Evolutionary conservation across 1,140 invertebrate genomes (phyloP), one percentile per base, ranked within the genome.

Genomic region (Onthophagus taurus): DNA sequence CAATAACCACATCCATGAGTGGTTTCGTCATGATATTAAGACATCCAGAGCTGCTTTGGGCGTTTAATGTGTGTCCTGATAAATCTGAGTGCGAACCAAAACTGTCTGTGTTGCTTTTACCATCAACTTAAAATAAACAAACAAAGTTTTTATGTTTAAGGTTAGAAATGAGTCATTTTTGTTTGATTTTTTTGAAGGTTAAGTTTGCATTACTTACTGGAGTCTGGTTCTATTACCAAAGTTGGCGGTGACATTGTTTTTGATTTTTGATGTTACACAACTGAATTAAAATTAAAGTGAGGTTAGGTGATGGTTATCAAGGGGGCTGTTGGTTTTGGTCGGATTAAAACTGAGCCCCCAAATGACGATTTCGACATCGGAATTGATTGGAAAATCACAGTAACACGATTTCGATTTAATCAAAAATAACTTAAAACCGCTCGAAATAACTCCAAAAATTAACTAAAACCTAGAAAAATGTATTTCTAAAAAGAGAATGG

Each of bases 1-100:
- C 82, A 74, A 87, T 90, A 42, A 85, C 90, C 33, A 95, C 86
- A 66, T 93, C 89, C 85, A 94, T 93, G 49, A 74, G 75, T 29
- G 77, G 73, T 50, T 77, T 72, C 9, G 42, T 55, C 50, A 56
- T 57, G 3, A 30, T 45, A 42, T 16, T 30, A 20, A 44, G 54
- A 13, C 38, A 46, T 14, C 45, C 42, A 29, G 39, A 50, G 16
- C 34, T 31, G 9, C 42, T 13, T 26, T 38, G 44, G n/a, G n/a
- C n/a, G n/a, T n/a, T n/a, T 8, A 43, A 12, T 6, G 78, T 81
- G 34, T 78, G 71, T 35, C 73, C 76, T 3, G 82, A 84, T 35
- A 77, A 69, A 67, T 85, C 82, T 44, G 75, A 77, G 33, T 74
- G 70, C 20, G 81, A 83, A 38, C 81, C 80, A 51, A 84, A 63